Evolutionary conservation across 1,140 invertebrate species (phyloP), one percentile per base, ranked within the genome.

Genomic region (Drosophila jambulina): DNA sequence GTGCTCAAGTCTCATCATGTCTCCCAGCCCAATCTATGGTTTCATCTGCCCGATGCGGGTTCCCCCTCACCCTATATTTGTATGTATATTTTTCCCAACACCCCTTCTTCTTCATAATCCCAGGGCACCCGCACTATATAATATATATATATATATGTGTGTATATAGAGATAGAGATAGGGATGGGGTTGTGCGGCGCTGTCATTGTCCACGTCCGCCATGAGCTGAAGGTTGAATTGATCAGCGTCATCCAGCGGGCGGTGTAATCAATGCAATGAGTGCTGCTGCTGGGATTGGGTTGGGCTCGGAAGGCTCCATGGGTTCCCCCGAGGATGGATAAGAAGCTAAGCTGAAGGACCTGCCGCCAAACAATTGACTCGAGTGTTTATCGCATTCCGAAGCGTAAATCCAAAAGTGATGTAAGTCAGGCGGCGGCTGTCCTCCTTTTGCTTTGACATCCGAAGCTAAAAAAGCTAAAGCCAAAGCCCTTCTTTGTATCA

Each of bases 171-270:
- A 53, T n/a, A 56, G 60, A 54, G 21, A 58, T 27, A 38, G 34
- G 19, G 54, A 53, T 23, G 60, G 63, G 62, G 78, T 75, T 65
- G 45, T 60, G 72, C 67, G 65, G 57, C 59, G 53, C 54, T 64
- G 69, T 70, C 27, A 70, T 59, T 70, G 65, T 46, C 51, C 68
- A 70, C 67, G 53, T 72, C 69, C 69, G 67, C 53, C 23, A 25
- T n/a, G 27, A 54, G 45, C 72, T 80, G 84, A 87, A 87, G 84
- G 84, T 87, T 88, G 78, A 87, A 87, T 84, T 88, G 77, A 87
- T 87, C 51, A 79, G 32, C 32, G 36, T 32, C 54, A 54, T 34
- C 48, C 32, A 56, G 34, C 23, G 56, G 49, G 46, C 40, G 43
- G 32, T 59, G 67, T 62, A 83, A 63, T 62, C 61, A 65, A 46